Evolutionary conservation across 2,888 invertebrate genomes (phyloP).

Genomic region (Yponomeuta plumbellus): DNA sequence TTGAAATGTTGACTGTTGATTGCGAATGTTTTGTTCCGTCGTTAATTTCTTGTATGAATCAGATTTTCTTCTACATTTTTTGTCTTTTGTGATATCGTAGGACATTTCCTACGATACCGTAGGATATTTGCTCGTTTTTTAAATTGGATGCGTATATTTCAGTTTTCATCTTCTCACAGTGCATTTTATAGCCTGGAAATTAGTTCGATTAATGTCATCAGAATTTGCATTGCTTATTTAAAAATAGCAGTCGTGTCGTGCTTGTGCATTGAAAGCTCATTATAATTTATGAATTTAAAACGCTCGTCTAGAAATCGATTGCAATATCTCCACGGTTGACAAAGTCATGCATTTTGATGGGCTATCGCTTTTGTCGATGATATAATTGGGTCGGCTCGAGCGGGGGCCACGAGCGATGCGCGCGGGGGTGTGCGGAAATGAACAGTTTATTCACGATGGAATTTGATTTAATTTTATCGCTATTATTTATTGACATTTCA

Average conservation of each 20-base stretch:
- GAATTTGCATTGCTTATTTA: background rate
- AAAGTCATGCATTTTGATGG: constrained; percentile 64
- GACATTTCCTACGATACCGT: no score
- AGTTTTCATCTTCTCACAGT: no score
- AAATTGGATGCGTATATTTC: no score
- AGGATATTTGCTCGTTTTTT: no score
- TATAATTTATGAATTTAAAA: background rate
- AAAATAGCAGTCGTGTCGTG: background rate
- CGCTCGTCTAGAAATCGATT: constrained; percentile 1
- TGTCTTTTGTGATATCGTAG: no score
- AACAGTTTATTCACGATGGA: constrained; percentile 51
- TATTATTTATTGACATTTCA: constrained; percentile 14
- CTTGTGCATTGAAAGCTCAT: background rate
- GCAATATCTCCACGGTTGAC: constrained; percentile 19
- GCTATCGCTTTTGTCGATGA: constrained; percentile 57
- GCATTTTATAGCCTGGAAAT: background rate
- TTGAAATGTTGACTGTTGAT: no score
- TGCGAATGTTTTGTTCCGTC: no score
- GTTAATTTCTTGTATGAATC: no score
- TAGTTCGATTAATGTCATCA: background rate
- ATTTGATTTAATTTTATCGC: constrained; percentile 61
- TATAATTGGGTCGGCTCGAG: constrained; percentile 47
- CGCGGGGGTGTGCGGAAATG: constrained; percentile 53
- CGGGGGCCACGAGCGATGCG: constrained; percentile 22
- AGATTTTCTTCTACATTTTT: no score